These are phyloP conservation scores for Natator depressus DNA, from an alignment of 2,113 vertebrate genomes.

Conservation along the genomic window DNA sequence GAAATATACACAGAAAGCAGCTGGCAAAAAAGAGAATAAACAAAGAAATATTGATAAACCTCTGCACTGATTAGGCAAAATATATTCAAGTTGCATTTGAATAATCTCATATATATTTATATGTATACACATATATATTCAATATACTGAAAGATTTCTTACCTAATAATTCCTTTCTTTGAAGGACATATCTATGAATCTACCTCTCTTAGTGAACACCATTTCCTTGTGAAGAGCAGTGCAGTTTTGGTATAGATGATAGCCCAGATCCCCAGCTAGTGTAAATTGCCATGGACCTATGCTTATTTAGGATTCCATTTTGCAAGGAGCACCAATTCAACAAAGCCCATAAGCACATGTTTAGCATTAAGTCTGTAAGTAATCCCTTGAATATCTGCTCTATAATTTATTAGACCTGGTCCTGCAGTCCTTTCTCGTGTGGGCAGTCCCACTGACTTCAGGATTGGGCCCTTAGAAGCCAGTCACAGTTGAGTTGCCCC, in stretches of 20 bases:
- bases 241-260: accelerated
- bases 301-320: accelerated
- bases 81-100: constrained; percentile 78
- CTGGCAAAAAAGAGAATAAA: constrained; percentile 78
- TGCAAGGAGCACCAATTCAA: not conserved
- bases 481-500: not conserved
- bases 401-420: not conserved
- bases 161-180: constrained; percentile 57
- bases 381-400: not conserved
- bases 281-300: not conserved
- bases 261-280: not conserved
- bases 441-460: not conserved
- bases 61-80: constrained; percentile 76
- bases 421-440: not conserved
- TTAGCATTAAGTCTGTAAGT: not conserved
- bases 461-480: constrained; percentile 10
- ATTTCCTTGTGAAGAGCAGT: not conserved
- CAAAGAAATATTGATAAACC: constrained; percentile 82
- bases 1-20: constrained; percentile 80
- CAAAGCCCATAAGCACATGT: not conserved
- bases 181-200: constrained; percentile 56
- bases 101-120: constrained; percentile 75
- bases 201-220: not conserved
- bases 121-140: constrained; percentile 34
- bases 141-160: constrained; percentile 67